phyloP scores from a whole-genome alignment of 2,113 vertebrate genomes.

The Rhipidura dahli region DNA sequence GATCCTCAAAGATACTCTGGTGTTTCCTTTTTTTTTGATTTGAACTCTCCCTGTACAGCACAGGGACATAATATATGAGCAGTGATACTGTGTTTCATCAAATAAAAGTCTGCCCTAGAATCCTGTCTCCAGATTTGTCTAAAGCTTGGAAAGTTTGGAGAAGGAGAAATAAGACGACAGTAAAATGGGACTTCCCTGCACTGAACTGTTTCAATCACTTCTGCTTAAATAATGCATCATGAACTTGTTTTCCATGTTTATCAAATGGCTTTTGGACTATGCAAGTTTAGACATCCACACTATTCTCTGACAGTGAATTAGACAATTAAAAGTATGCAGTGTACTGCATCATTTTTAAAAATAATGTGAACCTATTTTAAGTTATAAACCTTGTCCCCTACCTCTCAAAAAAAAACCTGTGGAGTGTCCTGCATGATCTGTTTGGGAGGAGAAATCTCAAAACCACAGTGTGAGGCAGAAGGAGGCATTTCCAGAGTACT shows the following conservation, averaged over 20 bases:
- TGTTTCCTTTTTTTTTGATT: not conserved
- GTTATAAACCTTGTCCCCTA: not conserved
- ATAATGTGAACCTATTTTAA: not conserved
- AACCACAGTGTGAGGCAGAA: not conserved
- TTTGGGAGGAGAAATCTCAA: not conserved
- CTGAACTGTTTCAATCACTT: not conserved
- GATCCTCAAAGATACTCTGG: not conserved
- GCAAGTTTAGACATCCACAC: not conserved
- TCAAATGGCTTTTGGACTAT: not conserved
- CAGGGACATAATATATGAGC: not conserved
- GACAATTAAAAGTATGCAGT: not conserved
- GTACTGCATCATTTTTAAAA: not conserved
- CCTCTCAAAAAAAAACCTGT: not conserved
- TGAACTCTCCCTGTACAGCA: not conserved
- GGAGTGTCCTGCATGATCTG: not conserved
- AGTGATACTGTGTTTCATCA: not conserved
- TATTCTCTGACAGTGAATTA: not conserved
- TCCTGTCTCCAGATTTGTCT: not conserved
- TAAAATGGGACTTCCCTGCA: not conserved
- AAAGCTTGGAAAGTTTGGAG: not conserved
- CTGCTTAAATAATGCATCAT: not conserved
- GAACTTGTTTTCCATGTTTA: not conserved
- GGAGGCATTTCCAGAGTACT: not conserved
- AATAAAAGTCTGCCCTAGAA: not conserved
- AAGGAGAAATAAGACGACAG: not conserved